Evolutionary conservation across 2,888 invertebrate species (phyloP).

Genomic region (Smittia sp.): DNA sequence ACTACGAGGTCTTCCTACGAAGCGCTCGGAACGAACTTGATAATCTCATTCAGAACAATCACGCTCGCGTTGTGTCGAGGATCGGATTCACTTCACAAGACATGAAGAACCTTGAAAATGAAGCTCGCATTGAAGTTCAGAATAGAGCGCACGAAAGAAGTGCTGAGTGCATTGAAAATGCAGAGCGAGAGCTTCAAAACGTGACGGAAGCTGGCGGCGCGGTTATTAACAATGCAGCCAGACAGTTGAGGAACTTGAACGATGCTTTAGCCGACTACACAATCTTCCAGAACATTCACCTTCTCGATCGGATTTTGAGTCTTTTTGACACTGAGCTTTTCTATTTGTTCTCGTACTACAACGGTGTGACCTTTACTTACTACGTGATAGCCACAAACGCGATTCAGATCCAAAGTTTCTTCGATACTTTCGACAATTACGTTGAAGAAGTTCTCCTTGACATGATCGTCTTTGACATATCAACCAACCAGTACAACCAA

Average conservation of each 20-base stretch:
- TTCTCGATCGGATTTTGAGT: background rate
- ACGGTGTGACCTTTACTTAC: background rate
- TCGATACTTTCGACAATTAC: background rate
- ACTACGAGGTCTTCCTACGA: background rate
- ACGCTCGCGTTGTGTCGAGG: background rate
- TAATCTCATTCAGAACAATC: background rate
- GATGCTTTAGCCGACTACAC: background rate
- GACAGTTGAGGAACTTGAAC: background rate
- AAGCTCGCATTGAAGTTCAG: background rate
- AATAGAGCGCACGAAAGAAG: background rate
- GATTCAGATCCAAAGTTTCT: background rate
- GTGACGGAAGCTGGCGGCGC: background rate
- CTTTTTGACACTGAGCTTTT: background rate
- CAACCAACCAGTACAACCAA: background rate
- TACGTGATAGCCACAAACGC: background rate
- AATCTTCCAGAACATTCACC: background rate
- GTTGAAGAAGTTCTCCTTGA: background rate
- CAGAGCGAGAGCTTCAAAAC: background rate
- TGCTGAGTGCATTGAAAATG: background rate
- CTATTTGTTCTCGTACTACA: background rate
- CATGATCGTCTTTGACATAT: background rate
- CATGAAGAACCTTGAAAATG: slow-evolving; percentile 12
- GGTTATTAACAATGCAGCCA: background rate
- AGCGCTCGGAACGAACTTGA: background rate
- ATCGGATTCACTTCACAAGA: background rate